phyloP scores from a whole-genome alignment of 2,113 vertebrate genomes.

The Coregonus clupeaformis region DNA sequence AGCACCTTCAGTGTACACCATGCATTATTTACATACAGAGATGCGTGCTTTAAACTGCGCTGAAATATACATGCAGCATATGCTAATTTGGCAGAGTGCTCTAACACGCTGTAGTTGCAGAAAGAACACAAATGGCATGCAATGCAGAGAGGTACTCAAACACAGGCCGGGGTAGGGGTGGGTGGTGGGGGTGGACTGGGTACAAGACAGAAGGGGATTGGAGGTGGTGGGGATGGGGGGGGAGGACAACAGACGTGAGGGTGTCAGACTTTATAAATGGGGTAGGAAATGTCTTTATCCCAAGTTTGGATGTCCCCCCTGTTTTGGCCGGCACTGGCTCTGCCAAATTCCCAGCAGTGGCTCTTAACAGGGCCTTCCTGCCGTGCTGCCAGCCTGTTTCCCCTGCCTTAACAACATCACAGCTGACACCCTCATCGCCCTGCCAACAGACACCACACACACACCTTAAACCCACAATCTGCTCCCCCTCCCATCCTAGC shows the following conservation, averaged over 20 bases:
- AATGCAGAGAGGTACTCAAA: conserved; percentile 44
- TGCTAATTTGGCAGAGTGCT: conserved; percentile 85
- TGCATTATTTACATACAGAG: conserved; percentile 95
- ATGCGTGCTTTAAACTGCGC: conserved; percentile 86
- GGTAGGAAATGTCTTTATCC: conserved; percentile 88
- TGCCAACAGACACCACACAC: conserved; percentile 80
- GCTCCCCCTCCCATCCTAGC: conserved; percentile 72
- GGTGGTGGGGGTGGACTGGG: conserved; percentile 10
- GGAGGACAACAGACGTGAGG: conserved; percentile 51
- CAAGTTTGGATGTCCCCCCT: conserved; percentile 68
- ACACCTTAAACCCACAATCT: conserved; percentile 85
- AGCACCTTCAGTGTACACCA: conserved; percentile 82
- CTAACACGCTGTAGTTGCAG: conserved; percentile 79
- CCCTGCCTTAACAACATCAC: conserved; percentile 91
- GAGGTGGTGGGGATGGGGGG: conserved; percentile 5
- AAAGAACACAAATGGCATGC: conserved; percentile 66
- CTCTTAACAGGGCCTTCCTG: conserved; percentile 90
- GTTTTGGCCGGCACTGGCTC: conserved; percentile 48
- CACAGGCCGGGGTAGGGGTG: conserved; percentile 32
- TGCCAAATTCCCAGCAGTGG: conserved; percentile 90
- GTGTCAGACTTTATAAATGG: conserved; percentile 92
- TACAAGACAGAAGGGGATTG: conserved; percentile 12
- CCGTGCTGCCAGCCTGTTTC: conserved; percentile 94
- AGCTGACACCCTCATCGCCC: conserved; percentile 89
- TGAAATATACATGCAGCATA: conserved; percentile 97